A percentile compares a stretch with the other conserved stretches of the same genome.
Evolutionary conservation across 2,113 vertebrate species (phyloP).

Genomic region (Silurus glanis): DNA sequence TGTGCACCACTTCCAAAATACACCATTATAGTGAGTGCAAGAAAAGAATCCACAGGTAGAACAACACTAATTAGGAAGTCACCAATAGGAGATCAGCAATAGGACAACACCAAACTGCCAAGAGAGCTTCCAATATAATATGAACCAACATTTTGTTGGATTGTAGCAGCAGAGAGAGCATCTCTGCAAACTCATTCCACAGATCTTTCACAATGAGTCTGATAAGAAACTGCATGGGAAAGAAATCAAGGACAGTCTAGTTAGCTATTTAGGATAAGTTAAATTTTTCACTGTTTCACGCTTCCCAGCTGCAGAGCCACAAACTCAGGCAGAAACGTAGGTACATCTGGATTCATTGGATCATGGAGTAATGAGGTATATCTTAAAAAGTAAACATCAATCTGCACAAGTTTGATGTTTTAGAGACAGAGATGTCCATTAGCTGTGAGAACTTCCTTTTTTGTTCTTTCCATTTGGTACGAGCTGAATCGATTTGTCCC

Average conservation of each 20-base stretch:
- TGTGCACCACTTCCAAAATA: background rate
- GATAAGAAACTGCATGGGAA: background rate
- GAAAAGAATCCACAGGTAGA: no score
- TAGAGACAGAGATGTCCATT: background rate
- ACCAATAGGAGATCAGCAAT: background rate
- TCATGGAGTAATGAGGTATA: no score
- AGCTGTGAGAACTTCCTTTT: background rate
- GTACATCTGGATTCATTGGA: no score
- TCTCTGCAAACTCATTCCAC: background rate
- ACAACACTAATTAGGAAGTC: background rate
- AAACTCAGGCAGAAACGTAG: background rate
- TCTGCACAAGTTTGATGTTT: no score
- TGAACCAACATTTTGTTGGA: no score
- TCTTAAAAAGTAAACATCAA: no score
- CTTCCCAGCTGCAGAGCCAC: background rate
- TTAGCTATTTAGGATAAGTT: background rate
- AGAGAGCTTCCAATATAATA: background rate
- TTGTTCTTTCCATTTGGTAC: background rate
- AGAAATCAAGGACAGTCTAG: no score
- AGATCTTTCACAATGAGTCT: background rate
- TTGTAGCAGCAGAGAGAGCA: no score
- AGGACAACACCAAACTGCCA: background rate
- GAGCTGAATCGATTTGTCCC: background rate
- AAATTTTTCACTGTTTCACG: background rate
- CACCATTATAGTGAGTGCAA: background rate